Base-by-base conservation (phyloP, 2,113 vertebrate species). In the Atlantisia rogersi region DNA sequence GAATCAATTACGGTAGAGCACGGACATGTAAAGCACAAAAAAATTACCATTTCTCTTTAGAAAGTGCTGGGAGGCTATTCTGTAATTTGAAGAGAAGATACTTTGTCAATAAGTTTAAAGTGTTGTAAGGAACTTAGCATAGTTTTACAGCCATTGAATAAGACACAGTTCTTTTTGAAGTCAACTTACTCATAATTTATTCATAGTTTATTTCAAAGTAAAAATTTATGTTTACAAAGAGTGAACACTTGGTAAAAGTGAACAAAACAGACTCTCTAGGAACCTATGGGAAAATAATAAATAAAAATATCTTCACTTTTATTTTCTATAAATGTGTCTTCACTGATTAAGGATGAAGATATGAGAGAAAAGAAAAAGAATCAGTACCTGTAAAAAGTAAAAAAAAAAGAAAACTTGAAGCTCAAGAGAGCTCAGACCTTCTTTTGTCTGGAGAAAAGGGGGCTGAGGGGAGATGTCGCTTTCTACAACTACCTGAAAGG, bases 101-200 rank as follows among this genome's bases (percentile, higher is more conserved):
- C 79, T 64, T 62, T 6, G 3, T 82, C 4, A 84, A 55, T 94
- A 78, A 91, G 2, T 60, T 50, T 88, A 59, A 86, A 52, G 53
- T 79, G 31, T 25, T 76, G 5, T 91, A 55, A 84, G 64, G 25
- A 60, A 67, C 63, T 95, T 48, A 88, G 32, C 78, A 73, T 26
- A 91, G 55, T 81, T 94, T 82, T 97, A 92, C 52, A 92, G 6
- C 60, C 9, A 82, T 28, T 92, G 90, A 97, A 95, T 96, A 97
- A 90, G 67, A 95, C 53, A 93, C 94, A 56, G 42, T 31, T 97
- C 80, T 96, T 97, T 77, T 62, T 73, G 40, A 96, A 96, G 73
- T 53, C 55, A 89, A 50, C 6, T 85, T 84, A 28, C 48, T 63
- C 26, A 24, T 69, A 87, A 92, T 95, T 92, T 95, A 92, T 91